Percentiles rank a stretch among this genome's conserved stretches.
These are phyloP conservation scores for Dysmachus trigonus DNA, from an alignment of 2,888 invertebrate genomes.

Conservation along the genomic window DNA sequence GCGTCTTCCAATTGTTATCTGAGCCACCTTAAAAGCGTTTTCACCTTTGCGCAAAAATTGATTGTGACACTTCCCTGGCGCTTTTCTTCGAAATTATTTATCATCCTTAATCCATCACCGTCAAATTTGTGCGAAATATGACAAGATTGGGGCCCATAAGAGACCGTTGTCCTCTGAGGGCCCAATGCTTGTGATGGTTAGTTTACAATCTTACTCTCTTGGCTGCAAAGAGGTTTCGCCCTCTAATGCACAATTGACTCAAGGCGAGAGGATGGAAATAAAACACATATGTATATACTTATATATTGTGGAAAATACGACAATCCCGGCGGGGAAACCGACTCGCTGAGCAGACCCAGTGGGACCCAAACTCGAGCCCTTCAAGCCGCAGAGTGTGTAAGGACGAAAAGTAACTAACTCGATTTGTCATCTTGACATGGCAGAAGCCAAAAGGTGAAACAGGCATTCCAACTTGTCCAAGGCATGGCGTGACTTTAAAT, in stretches of 20 bases:
- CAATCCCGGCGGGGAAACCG: neutral
- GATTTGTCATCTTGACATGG: constrained; percentile 49
- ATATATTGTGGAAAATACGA: neutral
- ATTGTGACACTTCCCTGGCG: constrained; percentile 15
- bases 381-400: neutral
- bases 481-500: constrained; percentile 37
- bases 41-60: neutral
- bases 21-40: neutral
- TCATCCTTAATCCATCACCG: constrained; percentile 22
- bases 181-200: neutral
- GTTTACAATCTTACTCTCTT: neutral
- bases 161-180: neutral
- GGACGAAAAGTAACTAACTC: constrained; percentile 36
- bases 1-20: neutral
- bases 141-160: neutral
- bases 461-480: constrained; percentile 35
- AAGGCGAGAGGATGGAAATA: neutral
- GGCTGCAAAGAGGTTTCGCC: neutral
- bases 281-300: too few relatives aligned
- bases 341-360: neutral
- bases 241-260: neutral
- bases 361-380: neutral
- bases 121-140: constrained; percentile 1
- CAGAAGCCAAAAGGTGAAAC: constrained; percentile 46
- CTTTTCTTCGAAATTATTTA: neutral